Evolutionary conservation across 2,888 invertebrate species (phyloP), one percentile per base, ranked within the genome.

Genomic region (Crepidodera aurea): DNA sequence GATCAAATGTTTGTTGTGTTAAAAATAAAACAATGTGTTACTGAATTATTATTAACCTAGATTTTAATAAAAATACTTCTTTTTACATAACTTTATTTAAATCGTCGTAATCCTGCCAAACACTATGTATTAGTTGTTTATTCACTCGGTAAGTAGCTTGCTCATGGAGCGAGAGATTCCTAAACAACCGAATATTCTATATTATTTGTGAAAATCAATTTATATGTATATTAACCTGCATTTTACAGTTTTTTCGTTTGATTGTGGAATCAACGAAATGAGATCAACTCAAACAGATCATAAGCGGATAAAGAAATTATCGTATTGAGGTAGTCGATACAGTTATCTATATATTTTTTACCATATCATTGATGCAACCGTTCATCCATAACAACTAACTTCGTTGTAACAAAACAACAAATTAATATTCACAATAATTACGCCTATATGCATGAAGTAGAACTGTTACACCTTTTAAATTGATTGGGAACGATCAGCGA

Each of bases 401-500:
- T 51, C 18, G 34, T 32, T 29, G 13, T 37, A 51, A 37, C 51
- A 51, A 51, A 50, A 50, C 50, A 32, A 32, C 50, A 34, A 50
- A 50, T 50, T 50, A 32, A 50, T 48, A 48, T 48, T 48, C 27
- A 48, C 12, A 27, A 51, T 51, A 51, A 51, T 51, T 51, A 51
- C 51, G 37, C 51, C 22, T 46, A 46, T 42, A 16, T 51, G 51
- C 51, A 51, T 51, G 37, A 37, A 51, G 19, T 51, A 51, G 37
- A 51, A 51, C 51, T 32, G 32, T 51, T 51, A 51, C 51, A 51
- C 37, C 34, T 51, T 51, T 27, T 39, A 27, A 51, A 51, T 51
- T 22, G 37, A 19, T 51, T 1, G 37, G 37, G 51, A 37, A n/a
- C 34, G 51, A 44, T 44, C 10, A 10, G 15, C 12, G 15, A 12